Evolutionary conservation across 2,888 invertebrate species (phyloP), one percentile per base, ranked within the genome.

Genomic region (Pollenia labialis): DNA sequence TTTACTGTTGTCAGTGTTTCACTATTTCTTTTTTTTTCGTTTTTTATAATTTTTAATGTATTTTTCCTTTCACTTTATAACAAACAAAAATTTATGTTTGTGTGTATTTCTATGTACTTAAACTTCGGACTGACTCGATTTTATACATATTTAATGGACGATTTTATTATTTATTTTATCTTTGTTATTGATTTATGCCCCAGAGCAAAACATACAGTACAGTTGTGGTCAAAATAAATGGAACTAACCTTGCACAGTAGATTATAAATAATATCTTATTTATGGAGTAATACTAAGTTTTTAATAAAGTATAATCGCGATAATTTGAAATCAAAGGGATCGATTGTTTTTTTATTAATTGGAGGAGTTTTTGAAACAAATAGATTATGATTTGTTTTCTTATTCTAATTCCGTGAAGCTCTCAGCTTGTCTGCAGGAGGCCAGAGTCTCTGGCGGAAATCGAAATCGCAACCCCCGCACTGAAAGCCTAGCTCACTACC

Each of bases 151-250:
- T 85, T 82, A 79, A 85, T 80, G 75, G 54, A 50, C 69, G 16
- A 85, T 83, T 83, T 86, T 81, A 86, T 86, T 86, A 86, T 86
- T 86, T 86, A 83, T 79, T 76, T 83, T 83, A 68, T 44, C 44
- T 68, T 77, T 76, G 54, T 69, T 84, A 84, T 87, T 87, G 86
- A 87, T 84, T 87, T 87, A 87, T 81, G 40, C 42, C 18, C 50
- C n/a, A 52, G 16, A 62, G 48, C 71, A 10, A 50, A 44, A 10
- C 64, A 79, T 60, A 40, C 80, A 52, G 52, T 71, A 69, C 85
- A 86, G 71, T 71, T 62, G 48, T 10, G 64, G 50, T 66, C 46
- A 4, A 16, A 44, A n/a, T 52, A 52, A 0, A 52, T 52, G 3
- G 0, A 16, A n/a, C 16, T 16, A 52, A 52, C 9, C 16, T 52